phyloP scores from a whole-genome alignment of 2,888 invertebrate species.

The Drepanosiphum platanoidis region DNA sequence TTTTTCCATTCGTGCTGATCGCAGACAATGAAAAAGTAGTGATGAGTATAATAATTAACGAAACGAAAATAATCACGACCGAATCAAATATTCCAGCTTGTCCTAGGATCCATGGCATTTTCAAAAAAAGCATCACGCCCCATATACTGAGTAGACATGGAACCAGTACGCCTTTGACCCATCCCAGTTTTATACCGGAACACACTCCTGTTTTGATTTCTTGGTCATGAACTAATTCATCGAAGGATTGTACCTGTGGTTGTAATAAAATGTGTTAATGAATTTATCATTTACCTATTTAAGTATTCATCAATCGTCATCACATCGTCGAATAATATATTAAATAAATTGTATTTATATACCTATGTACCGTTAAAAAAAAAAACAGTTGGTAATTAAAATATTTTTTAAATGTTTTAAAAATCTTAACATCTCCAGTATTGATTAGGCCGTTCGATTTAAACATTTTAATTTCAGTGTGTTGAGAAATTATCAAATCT shows the following conservation, averaged over 20 bases:
- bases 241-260: conserved; percentile 39
- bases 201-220: conserved; percentile 5
- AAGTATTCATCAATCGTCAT: no score
- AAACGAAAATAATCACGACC: conserved; percentile 81
- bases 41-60: conserved; percentile 84
- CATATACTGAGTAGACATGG: conserved; percentile 97
- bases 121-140: conserved; percentile 98
- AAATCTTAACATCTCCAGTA: no score
- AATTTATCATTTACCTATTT: no score
- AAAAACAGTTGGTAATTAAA: no score
- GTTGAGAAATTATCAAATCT: no score
- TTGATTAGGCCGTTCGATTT: no score
- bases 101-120: conserved; percentile 96
- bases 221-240: conserved; percentile 32
- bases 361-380: no score
- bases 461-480: no score
- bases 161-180: conserved; percentile 91
- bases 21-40: conserved; percentile 88
- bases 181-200: conserved; percentile 79
- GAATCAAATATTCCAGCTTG: conserved; percentile 86
- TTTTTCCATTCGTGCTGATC: conserved; percentile 95
- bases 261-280: neutral
- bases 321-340: no score
- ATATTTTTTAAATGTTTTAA: no score
- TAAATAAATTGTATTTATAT: no score